Base-by-base conservation (phyloP, 2,113 vertebrate species). In the Myotis lucifugus region DNA sequence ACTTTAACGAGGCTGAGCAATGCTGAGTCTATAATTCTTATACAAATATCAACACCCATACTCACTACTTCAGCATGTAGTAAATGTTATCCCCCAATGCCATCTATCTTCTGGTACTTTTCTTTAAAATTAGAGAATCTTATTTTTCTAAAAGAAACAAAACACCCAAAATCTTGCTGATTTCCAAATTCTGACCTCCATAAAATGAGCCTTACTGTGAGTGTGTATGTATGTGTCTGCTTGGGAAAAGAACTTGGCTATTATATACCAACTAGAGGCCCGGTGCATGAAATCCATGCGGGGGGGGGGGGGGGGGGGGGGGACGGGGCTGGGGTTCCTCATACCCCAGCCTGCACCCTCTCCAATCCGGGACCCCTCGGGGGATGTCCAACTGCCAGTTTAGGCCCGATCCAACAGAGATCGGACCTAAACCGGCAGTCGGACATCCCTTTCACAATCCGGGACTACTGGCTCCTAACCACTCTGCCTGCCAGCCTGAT, bases 141-240 rank as follows among this genome's bases (percentile, higher is more conserved):
- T 69, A 59, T 40, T 94, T 37, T 83, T 91, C 17, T 79, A n/a
- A 84, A 88, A 88, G 14, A 96, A 93, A 88, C 32, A 88, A 92
- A 85, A 52, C 2, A 64, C 3, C n/a, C 25, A 61, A 61, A 92
- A 42, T 88, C 19, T 90, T 91, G 83, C 88, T 78, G 37, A 90
- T 85, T 90, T 95, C 42, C 29, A 84, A 88, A 85, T 95, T 94
- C 42, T 72, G 32, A 90, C 78, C 32, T 88, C 91, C 66, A 89
- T 74, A 84, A 92, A 93, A 87, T 74, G 32, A 78, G 25, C 23
- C 32, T 73, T 34, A 56, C 17, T 93, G 6, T 69, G 37, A 56
- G 1, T 54, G 2, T 56, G 15, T 73, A 64, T 42, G 19, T 37
- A 8, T 59, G 17, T 73, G 25, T 66, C 27, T 85, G 27, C 3